phyloP scores from a whole-genome alignment of 2,113 vertebrate genomes.

The Dromiciops gliroides region DNA sequence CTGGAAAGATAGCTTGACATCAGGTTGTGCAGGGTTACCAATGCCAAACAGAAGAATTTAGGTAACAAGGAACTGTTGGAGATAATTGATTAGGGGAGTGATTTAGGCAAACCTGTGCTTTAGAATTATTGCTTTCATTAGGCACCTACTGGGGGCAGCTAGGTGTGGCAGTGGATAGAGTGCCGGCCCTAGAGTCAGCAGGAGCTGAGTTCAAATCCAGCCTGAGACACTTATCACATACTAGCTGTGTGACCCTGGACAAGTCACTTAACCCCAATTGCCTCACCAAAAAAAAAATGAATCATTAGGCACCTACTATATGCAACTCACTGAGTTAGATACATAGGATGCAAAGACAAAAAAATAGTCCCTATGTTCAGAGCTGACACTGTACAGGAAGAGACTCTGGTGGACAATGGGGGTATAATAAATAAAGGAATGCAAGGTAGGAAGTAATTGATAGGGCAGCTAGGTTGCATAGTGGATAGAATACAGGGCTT shows the following conservation, averaged over 20 bases:
- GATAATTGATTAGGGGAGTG: background rate
- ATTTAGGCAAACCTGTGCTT: background rate
- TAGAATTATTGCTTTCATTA: background rate
- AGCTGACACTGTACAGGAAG: background rate
- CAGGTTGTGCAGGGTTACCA: background rate
- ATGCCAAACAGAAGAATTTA: background rate
- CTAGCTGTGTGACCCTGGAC: too few relatives aligned
- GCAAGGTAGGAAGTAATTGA: background rate
- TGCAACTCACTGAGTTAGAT: background rate
- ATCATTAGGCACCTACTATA: background rate
- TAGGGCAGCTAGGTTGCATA: too few relatives aligned
- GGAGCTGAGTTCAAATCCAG: too few relatives aligned
- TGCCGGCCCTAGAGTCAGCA: too few relatives aligned
- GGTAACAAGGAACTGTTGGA: background rate
- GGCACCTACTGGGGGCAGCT: too few relatives aligned
- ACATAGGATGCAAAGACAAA: background rate
- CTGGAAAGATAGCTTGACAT: background rate
- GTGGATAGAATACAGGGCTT: too few relatives aligned
- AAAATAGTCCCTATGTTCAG: background rate
- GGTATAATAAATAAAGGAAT: too few relatives aligned
- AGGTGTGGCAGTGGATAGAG: too few relatives aligned
- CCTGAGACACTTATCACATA: too few relatives aligned
- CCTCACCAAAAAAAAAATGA: too few relatives aligned
- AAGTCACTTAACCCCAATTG: too few relatives aligned
- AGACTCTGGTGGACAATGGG: background rate